These are phyloP conservation scores for Drosophila quinaria DNA, from an alignment of 2,888 invertebrate genomes.

Conservation along the genomic window DNA sequence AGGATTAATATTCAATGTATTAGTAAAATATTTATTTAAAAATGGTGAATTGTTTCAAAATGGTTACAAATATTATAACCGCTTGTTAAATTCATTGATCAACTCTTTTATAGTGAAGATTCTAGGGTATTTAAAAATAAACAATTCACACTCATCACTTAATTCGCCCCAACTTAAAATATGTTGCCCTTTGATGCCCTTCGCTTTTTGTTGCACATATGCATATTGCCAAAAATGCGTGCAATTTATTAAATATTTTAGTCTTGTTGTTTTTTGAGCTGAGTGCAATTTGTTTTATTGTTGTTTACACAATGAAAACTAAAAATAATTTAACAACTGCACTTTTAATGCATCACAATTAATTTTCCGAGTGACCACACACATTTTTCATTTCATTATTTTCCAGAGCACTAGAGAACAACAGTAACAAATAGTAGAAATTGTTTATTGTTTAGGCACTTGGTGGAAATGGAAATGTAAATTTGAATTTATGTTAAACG, in stretches of 20 bases:
- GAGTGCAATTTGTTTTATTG: slow-evolving; percentile 8
- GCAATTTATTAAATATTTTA: slow-evolving; percentile 39
- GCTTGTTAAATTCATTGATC: not conserved
- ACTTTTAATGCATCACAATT: slow-evolving; percentile 74
- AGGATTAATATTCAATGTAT: too few species aligned
- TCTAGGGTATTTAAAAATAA: slow-evolving; percentile 13
- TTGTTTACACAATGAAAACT: slow-evolving; percentile 18
- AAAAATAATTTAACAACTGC: slow-evolving; percentile 64
- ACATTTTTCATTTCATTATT: slow-evolving; percentile 71
- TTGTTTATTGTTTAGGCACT: slow-evolving; percentile 15
- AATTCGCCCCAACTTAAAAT: slow-evolving; percentile 4
- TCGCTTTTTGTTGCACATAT: slow-evolving; percentile 2
- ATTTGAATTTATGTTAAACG: slow-evolving; percentile 71
- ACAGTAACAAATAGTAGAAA: slow-evolving; percentile 6
- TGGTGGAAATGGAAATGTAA: slow-evolving; percentile 24
- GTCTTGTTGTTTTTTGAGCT: not conserved
- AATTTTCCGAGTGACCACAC: slow-evolving; percentile 72
- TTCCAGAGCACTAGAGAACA: slow-evolving; percentile 31
- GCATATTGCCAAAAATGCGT: slow-evolving; percentile 27
- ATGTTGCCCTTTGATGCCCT: slow-evolving; percentile 20
- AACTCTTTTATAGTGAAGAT: not conserved
- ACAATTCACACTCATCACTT: slow-evolving; percentile 20
- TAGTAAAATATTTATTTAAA: too few species aligned
- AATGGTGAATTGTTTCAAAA: too few species aligned
- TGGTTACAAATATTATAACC: too few species aligned